Conservation (phyloP, 2,113 vertebrate genomes). For the Psephotus haematonotus region DNA sequence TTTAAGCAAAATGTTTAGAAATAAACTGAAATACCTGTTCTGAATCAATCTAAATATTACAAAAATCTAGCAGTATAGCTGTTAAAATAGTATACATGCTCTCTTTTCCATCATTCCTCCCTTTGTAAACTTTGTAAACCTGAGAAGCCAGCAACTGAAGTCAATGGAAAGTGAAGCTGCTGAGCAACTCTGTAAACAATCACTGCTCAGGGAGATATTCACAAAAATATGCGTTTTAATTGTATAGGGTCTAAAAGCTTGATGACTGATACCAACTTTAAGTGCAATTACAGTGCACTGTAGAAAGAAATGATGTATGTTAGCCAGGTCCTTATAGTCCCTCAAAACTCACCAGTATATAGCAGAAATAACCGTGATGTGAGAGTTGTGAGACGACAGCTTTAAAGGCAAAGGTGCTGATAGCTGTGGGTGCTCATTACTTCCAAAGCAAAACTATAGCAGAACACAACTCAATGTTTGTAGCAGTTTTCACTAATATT, state of each 20-base stretch:
- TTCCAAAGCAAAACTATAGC: not conserved
- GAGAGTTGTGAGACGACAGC: not conserved
- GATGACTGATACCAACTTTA: not conserved
- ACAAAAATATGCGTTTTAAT: not conserved
- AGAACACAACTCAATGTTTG: not conserved
- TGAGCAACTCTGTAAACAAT: conserved; percentile 45
- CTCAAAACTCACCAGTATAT: not conserved
- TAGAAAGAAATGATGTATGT: not conserved
- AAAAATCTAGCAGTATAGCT: not conserved
- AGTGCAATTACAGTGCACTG: not conserved
- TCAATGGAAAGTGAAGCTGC: conserved; percentile 39
- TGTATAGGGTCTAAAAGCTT: not conserved
- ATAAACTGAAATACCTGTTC: not conserved
- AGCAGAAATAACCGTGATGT: not conserved
- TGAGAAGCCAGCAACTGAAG: not conserved
- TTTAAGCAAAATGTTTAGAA: not conserved
- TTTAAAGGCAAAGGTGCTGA: not conserved
- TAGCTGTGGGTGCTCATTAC: not conserved
- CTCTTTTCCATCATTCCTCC: not conserved
- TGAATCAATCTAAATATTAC: not conserved
- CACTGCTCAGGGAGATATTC: not conserved
- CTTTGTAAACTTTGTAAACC: not conserved
- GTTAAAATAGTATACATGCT: not conserved
- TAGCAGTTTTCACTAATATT: not conserved
- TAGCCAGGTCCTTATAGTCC: not conserved